Evolutionary conservation across 2,888 invertebrate species (phyloP).

Genomic region (Caenorhabditis imperialis): DNA sequence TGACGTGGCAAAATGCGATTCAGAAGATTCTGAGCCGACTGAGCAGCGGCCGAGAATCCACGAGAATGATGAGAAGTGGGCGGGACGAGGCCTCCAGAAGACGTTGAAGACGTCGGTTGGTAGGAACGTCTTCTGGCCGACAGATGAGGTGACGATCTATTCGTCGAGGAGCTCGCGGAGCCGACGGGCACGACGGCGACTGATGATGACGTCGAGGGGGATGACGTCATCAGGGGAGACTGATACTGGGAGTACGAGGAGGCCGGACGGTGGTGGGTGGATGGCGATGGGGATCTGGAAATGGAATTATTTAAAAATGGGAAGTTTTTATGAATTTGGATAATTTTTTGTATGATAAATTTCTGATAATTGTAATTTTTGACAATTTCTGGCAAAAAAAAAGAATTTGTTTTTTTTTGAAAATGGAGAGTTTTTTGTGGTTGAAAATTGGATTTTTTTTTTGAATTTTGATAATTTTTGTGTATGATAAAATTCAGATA

Average conservation of each 20-base stretch:
- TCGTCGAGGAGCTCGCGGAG: constrained; percentile 15
- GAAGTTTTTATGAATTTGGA: too few relatives aligned
- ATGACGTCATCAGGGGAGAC: too few relatives aligned
- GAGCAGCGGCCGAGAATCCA: constrained; percentile 50
- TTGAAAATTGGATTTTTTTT: too few relatives aligned
- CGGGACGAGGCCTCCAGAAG: constrained; percentile 17
- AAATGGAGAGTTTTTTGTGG: too few relatives aligned
- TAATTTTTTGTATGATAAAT: too few relatives aligned
- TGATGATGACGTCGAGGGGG: constrained; percentile 16
- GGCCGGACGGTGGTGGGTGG: constrained; percentile 28
- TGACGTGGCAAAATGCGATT: constrained; percentile 49
- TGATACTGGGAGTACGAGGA: constrained; percentile 40
- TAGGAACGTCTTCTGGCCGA: constrained; percentile 43
- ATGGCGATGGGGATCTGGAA: constrained; percentile 53
- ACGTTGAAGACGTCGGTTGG: constrained; percentile 17
- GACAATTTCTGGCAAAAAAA: too few relatives aligned
- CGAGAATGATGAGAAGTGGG: constrained; percentile 28
- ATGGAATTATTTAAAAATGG: too few relatives aligned
- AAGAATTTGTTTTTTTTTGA: too few relatives aligned
- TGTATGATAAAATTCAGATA: too few relatives aligned
- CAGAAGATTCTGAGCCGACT: constrained; percentile 51
- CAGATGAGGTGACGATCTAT: constrained; percentile 31
- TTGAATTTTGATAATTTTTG: too few relatives aligned
- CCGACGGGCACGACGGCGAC: constrained; percentile 1
- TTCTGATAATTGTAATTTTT: too few relatives aligned